Percentiles rank a stretch among this genome's conserved stretches.
Evolutionary conservation across 2,113 vertebrate species (phyloP).

Genomic region (Onychorhynchus coronatus): DNA sequence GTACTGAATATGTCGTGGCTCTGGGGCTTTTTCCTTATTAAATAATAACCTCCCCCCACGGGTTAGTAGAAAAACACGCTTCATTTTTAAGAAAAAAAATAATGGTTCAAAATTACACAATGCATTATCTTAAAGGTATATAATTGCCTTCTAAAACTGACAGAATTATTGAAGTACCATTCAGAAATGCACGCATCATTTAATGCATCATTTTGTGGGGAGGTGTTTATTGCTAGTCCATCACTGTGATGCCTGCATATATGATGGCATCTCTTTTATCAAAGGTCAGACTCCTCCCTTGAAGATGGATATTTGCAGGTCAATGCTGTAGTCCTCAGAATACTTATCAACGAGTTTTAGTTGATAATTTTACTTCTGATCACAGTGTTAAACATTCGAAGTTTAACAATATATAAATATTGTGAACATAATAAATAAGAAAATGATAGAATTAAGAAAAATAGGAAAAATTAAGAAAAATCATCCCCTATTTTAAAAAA

Average conservation of each 20-base stretch:
- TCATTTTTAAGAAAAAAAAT: neutral
- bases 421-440: neutral
- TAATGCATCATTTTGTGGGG: neutral
- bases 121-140: neutral
- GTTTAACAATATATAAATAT: neutral
- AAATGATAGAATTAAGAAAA: neutral
- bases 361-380: neutral
- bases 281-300: neutral
- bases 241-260: neutral
- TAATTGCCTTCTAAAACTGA: neutral
- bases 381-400: neutral
- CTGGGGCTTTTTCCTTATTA: neutral
- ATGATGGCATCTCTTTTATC: neutral
- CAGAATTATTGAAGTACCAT: neutral
- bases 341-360: neutral
- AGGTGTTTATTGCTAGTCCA: neutral
- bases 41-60: no score
- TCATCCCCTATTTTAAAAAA: neutral
- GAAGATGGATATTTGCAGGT: neutral
- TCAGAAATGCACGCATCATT: neutral
- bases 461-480: neutral
- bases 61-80: accelerated
- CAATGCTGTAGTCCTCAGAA: neutral
- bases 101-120: neutral
- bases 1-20: neutral